Percentiles rank a stretch among this genome's conserved stretches.
phyloP scores from a whole-genome alignment of 1,140 invertebrate genomes.

The Agrypnia vestita region DNA sequence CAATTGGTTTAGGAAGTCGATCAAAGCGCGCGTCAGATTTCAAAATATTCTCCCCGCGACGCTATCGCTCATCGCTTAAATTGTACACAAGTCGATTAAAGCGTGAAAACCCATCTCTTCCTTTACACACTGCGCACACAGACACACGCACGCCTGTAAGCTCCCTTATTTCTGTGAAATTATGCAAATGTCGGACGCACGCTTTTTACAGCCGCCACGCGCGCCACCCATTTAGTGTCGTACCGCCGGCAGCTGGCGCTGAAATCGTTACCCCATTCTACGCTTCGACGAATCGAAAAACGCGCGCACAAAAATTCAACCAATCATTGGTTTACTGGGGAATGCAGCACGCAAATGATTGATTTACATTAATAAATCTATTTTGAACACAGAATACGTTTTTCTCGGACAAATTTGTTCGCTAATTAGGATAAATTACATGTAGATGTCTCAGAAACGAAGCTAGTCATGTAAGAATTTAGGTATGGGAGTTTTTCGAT shows the following conservation, averaged over 20 bases:
- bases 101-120: slow-evolving; percentile 22
- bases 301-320: slow-evolving; percentile 3
- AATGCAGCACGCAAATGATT: slow-evolving; percentile 2
- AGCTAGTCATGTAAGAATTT: too few relatives aligned
- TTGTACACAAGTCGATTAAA: slow-evolving; percentile 32
- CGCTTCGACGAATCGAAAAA: slow-evolving; percentile 9
- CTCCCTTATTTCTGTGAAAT: slow-evolving; percentile 19
- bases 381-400: background rate
- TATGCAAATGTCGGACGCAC: slow-evolving; percentile 43
- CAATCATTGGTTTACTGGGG: background rate
- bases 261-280: slow-evolving; percentile 27
- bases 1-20: slow-evolving; percentile 1
- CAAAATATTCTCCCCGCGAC: slow-evolving; percentile 6
- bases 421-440: too few relatives aligned
- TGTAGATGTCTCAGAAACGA: too few relatives aligned
- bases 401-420: background rate
- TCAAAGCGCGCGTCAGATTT: background rate
- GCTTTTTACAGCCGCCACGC: slow-evolving; percentile 29
- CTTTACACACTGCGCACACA: background rate
- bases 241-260: slow-evolving; percentile 15
- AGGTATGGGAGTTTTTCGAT: too few relatives aligned
- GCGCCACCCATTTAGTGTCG: slow-evolving; percentile 29
- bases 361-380: slow-evolving; percentile 2
- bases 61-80: slow-evolving; percentile 22
- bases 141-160: background rate